Percentiles rank a stretch among this genome's conserved stretches.
Evolutionary conservation across 2,797 vertebrate genomes (phyloP).

Genomic region (Dromococcyx pavoninus): DNA sequence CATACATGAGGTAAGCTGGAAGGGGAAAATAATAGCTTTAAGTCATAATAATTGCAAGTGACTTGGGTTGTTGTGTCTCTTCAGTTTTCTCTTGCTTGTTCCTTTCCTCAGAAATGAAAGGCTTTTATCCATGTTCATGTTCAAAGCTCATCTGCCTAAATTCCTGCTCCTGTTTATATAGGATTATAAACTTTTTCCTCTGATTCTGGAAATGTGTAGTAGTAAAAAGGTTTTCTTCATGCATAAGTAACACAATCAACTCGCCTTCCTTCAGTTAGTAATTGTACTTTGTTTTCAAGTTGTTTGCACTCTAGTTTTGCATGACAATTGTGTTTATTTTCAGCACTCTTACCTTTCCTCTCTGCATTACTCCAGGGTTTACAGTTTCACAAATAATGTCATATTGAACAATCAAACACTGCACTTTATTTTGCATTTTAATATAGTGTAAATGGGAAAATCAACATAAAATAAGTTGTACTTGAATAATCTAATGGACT

Average conservation of each 20-base stretch:
- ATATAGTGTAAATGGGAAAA: background rate
- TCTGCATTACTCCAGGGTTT: background rate
- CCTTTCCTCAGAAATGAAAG: background rate
- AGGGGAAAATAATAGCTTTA: background rate
- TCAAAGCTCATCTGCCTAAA: background rate
- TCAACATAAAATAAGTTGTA: background rate
- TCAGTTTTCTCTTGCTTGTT: background rate
- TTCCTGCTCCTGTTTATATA: background rate
- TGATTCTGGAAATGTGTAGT: background rate
- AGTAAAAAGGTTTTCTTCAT: background rate
- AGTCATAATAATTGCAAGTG: background rate
- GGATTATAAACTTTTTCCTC: background rate
- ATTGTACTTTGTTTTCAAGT: background rate
- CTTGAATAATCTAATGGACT: background rate
- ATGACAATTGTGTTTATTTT: background rate
- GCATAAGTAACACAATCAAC: background rate
- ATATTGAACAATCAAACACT: background rate
- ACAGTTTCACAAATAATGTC: background rate
- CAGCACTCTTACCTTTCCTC: background rate
- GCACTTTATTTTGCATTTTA: background rate
- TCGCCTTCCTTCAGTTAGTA: background rate
- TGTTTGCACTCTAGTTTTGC: background rate
- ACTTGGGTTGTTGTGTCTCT: background rate
- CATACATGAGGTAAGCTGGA: constrained; percentile 81
- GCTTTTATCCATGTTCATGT: background rate